A percentile compares a stretch with the other conserved stretches of the same genome.
Conservation (phyloP, 2,888 invertebrate species). For the Agrotis exclamationis region DNA sequence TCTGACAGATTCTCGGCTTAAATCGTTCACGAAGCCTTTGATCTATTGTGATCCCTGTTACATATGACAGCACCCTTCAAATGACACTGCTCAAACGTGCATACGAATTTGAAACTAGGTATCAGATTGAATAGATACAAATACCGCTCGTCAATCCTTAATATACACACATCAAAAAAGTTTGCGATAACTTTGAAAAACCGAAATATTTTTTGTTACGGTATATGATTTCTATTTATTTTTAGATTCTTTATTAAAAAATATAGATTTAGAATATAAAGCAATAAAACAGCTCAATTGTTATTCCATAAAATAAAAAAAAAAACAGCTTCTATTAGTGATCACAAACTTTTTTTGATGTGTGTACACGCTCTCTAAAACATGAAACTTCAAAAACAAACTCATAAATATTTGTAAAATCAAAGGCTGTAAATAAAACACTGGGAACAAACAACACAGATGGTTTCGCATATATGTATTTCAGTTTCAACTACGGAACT, state of each 20-base stretch:
- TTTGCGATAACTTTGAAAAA: too few relatives aligned
- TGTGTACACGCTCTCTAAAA: constrained; percentile 49
- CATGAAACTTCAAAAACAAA: constrained; percentile 52
- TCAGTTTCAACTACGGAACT: constrained; percentile 66
- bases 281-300: too few relatives aligned
- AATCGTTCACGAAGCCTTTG: constrained; percentile 20
- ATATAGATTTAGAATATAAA: too few relatives aligned
- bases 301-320: too few relatives aligned
- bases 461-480: constrained; percentile 62
- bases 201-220: too few relatives aligned
- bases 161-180: constrained; percentile 9
- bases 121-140: constrained; percentile 17
- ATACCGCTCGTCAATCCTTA: constrained; percentile 26
- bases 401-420: constrained; percentile 63
- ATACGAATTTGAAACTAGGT: constrained; percentile 15
- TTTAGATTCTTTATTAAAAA: too few relatives aligned
- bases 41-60: constrained; percentile 17
- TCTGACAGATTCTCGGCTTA: constrained; percentile 18
- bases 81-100: neutral
- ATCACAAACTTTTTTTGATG: too few relatives aligned
- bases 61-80: constrained; percentile 7
- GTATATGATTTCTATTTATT: too few relatives aligned
- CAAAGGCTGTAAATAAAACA: constrained; percentile 63
- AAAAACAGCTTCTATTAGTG: too few relatives aligned
- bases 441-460: constrained; percentile 60